Percentiles rank a stretch among this genome's conserved stretches.
phyloP scores from a whole-genome alignment of 2,113 vertebrate genomes.

The Dipodomys stephensi region DNA sequence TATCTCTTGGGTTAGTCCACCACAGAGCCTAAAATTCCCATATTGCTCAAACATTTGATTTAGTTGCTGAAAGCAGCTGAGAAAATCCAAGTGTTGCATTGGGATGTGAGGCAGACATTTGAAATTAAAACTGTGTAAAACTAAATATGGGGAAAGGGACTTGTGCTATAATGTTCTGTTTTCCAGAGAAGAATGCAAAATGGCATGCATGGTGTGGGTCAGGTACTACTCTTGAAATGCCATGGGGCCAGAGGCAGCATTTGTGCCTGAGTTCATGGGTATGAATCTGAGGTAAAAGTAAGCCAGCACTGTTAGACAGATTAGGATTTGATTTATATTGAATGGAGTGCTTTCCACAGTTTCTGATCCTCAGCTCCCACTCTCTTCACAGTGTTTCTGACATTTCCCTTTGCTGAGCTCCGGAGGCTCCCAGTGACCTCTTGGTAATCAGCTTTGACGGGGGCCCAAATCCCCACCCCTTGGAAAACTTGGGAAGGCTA shows the following conservation, averaged over 20 bases:
- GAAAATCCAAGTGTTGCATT: slow-evolving; percentile 55
- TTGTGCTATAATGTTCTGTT: slow-evolving; percentile 37
- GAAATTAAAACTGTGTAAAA: slow-evolving; percentile 55
- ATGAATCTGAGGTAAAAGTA: slow-evolving; percentile 44
- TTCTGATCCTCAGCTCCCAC: slow-evolving; percentile 64
- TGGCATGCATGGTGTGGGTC: background rate
- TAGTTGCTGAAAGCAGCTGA: slow-evolving; percentile 55
- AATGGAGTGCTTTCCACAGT: slow-evolving; percentile 48
- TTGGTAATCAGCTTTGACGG: slow-evolving; percentile 48
- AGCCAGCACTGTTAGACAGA: background rate
- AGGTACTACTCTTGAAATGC: slow-evolving; percentile 59
- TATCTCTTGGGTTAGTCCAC: slow-evolving; percentile 53
- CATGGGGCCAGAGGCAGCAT: slow-evolving; percentile 32
- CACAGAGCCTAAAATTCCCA: slow-evolving; percentile 53
- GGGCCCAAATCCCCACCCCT: slow-evolving; percentile 28
- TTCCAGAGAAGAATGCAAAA: slow-evolving; percentile 61
- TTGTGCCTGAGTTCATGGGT: background rate
- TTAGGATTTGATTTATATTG: slow-evolving; percentile 62
- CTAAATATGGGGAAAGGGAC: slow-evolving; percentile 32
- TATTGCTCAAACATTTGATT: slow-evolving; percentile 65
- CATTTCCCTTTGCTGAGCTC: slow-evolving; percentile 45
- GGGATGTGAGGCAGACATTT: slow-evolving; percentile 42
- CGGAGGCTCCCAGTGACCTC: slow-evolving; percentile 42
- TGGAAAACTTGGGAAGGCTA: slow-evolving; percentile 45
- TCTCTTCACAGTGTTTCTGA: slow-evolving; percentile 59